These are phyloP conservation scores for Amphipoea lucens DNA, from an alignment of 2,888 invertebrate species.

Conservation along the genomic window DNA sequence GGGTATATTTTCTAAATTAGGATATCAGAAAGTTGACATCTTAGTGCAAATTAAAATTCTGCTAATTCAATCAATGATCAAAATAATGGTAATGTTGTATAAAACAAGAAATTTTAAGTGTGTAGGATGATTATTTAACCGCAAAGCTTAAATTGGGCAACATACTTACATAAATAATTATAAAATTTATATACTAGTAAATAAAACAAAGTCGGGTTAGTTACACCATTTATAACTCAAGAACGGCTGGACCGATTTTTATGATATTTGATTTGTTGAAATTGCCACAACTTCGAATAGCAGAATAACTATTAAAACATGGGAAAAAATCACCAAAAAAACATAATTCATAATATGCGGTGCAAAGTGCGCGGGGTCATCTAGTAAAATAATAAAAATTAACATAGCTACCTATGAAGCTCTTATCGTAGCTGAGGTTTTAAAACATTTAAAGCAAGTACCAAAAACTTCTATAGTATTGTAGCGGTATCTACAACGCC, in stretches of 20 bases:
- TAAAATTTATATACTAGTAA: background rate
- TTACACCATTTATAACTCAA: too few relatives aligned
- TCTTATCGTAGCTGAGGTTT: background rate
- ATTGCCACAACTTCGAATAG: too few relatives aligned
- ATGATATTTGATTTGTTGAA: too few relatives aligned
- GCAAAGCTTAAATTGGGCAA: constrained; percentile 30
- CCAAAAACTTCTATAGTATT: background rate
- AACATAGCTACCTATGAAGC: background rate
- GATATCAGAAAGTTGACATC: background rate
- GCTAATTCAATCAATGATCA: too few relatives aligned
- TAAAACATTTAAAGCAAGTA: background rate
- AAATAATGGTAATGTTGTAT: background rate
- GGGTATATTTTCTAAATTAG: too few relatives aligned
- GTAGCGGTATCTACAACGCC: too few relatives aligned
- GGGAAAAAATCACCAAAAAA: too few relatives aligned
- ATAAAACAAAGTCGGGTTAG: too few relatives aligned
- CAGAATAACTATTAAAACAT: too few relatives aligned
- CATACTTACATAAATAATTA: constrained; percentile 21
- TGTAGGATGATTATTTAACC: background rate
- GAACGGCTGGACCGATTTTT: too few relatives aligned
- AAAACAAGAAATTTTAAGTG: background rate
- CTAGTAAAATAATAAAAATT: background rate
- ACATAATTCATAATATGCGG: too few relatives aligned
- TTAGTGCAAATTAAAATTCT: background rate
- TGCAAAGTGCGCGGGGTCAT: too few relatives aligned